phyloP scores from a whole-genome alignment of 2,797 vertebrate genomes.

The Ctenochaetus hawaiiensis region DNA sequence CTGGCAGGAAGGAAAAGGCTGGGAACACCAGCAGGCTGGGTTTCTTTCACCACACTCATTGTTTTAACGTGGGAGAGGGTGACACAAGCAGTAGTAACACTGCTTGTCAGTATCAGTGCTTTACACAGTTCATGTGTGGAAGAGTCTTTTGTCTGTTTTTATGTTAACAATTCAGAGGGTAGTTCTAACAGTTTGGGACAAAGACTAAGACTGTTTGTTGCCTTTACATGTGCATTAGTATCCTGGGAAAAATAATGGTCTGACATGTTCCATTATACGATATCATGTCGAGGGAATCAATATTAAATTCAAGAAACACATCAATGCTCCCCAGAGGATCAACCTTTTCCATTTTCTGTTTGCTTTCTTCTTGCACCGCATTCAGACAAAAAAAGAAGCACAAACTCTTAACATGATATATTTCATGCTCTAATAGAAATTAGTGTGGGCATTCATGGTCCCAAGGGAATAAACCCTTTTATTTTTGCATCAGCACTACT shows the following conservation, averaged over 20 bases:
- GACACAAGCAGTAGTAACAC: conserved; percentile 16
- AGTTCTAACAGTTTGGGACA: background rate
- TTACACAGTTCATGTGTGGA: conserved; percentile 1
- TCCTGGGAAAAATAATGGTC: too few relatives aligned
- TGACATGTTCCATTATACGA: too few relatives aligned
- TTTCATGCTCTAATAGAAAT: background rate
- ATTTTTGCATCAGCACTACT: background rate
- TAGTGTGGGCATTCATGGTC: background rate
- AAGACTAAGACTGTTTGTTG: background rate
- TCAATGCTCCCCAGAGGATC: background rate
- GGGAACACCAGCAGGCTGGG: conserved; percentile 63
- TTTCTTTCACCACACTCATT: conserved; percentile 74
- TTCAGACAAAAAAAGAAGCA: too few relatives aligned
- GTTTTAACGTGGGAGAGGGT: conserved; percentile 71
- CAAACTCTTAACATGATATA: too few relatives aligned
- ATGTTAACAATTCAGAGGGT: background rate
- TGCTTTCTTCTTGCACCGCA: too few relatives aligned
- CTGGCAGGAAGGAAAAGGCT: conserved; percentile 85
- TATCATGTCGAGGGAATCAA: too few relatives aligned
- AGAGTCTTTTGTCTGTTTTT: conserved; percentile 3
- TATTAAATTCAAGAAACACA: background rate
- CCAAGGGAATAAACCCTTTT: background rate
- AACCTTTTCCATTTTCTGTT: too few relatives aligned
- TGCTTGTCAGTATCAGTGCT: background rate
- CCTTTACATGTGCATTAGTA: too few relatives aligned